phyloP scores from a whole-genome alignment of 2,888 invertebrate genomes.

The Apodemia hepburni region DNA sequence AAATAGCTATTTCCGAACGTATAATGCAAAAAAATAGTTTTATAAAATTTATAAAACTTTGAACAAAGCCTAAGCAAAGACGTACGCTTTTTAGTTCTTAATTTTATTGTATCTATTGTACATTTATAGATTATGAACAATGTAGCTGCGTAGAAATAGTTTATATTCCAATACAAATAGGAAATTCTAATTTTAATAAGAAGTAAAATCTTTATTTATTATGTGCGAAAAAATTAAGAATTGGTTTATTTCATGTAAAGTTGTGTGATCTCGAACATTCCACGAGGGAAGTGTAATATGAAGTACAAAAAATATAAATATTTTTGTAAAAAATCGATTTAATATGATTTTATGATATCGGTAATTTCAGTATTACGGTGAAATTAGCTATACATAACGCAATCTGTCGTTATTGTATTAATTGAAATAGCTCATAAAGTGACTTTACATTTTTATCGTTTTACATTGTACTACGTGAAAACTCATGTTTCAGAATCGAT shows the following conservation, averaged over 20 bases:
- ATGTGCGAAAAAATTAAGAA: slow-evolving; percentile 45
- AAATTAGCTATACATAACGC: slow-evolving; percentile 44
- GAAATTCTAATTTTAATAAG: slow-evolving; percentile 40
- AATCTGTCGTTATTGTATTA: slow-evolving; percentile 45
- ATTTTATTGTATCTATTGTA: slow-evolving; percentile 38
- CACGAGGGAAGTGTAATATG: slow-evolving; percentile 69
- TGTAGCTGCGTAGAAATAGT: slow-evolving; percentile 47
- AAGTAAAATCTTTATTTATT: slow-evolving; percentile 56
- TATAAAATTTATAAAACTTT: slow-evolving; percentile 3
- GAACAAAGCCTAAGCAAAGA: slow-evolving; percentile 14
- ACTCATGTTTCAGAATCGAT: slow-evolving; percentile 47
- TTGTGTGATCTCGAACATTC: slow-evolving; percentile 76
- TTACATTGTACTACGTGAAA: slow-evolving; percentile 57
- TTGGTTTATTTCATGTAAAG: slow-evolving; percentile 40
- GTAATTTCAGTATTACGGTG: slow-evolving; percentile 67
- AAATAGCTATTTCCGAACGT: neutral
- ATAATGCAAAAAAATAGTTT: neutral
- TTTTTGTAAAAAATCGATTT: slow-evolving; percentile 61
- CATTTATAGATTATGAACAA: slow-evolving; percentile 55
- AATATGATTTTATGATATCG: slow-evolving; percentile 55
- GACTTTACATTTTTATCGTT: slow-evolving; percentile 52
- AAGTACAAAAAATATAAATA: slow-evolving; percentile 77
- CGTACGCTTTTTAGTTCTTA: slow-evolving; percentile 17
- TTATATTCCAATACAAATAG: slow-evolving; percentile 14
- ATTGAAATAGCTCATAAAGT: slow-evolving; percentile 39